Conservation (phyloP, 2,113 vertebrate genomes). For the Hippolais icterina region DNA sequence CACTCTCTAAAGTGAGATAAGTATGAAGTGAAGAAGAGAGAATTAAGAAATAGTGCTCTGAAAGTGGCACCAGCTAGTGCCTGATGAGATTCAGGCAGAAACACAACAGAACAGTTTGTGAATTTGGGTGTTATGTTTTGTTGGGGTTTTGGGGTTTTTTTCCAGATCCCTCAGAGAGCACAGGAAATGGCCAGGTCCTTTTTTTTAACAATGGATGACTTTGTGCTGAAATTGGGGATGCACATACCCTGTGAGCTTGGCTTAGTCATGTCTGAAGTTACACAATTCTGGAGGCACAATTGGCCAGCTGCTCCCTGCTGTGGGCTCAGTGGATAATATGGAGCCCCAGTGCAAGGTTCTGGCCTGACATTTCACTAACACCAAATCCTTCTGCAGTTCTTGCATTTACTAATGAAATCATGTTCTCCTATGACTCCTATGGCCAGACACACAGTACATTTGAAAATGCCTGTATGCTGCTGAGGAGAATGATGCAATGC, state of each 20-base stretch:
- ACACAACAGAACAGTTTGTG: neutral
- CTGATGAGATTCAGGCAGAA: constrained; percentile 27
- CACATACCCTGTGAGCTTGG: neutral
- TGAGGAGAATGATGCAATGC: neutral
- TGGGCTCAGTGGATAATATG: neutral
- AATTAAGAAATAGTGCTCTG: constrained; percentile 54
- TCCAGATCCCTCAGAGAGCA: neutral
- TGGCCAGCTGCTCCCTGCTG: neutral
- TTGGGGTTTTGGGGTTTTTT: neutral
- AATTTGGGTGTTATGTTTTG: neutral
- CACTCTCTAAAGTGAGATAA: constrained; percentile 67
- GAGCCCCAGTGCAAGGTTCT: neutral
- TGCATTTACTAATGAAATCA: neutral
- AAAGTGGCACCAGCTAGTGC: constrained; percentile 8
- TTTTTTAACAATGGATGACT: neutral
- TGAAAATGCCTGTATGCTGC: neutral
- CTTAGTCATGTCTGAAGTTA: neutral
- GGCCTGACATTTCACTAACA: neutral
- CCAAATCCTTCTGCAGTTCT: neutral
- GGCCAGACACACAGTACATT: neutral
- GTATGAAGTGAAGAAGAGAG: constrained; percentile 55
- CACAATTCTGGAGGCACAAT: neutral
- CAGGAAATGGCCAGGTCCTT: neutral
- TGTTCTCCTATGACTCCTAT: neutral
- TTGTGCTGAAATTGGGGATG: neutral